phyloP scores from a whole-genome alignment of 35 echinoderm and acorn worm species.

The Eucidaris tribuloides region DNA sequence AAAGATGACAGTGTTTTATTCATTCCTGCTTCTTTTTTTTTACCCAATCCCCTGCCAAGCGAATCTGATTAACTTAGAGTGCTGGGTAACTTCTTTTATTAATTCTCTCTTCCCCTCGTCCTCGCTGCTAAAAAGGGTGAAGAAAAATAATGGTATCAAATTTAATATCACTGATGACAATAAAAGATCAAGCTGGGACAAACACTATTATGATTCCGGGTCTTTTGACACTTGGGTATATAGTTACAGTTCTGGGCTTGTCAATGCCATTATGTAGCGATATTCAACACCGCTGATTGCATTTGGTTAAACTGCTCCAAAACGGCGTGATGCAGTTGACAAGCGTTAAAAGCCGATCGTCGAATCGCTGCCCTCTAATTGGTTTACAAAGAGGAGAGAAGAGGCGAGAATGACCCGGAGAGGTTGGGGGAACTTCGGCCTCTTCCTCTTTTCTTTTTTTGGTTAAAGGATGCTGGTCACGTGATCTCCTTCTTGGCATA shows the following conservation, averaged over 20 bases:
- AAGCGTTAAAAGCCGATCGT: conserved; percentile 23
- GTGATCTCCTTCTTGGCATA: too few relatives aligned
- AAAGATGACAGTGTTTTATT: too few relatives aligned
- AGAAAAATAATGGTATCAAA: conserved; percentile 37
- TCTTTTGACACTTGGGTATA: conserved; percentile 9
- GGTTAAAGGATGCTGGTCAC: too few relatives aligned
- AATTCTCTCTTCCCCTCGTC: conserved; percentile 3
- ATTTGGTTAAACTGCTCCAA: conserved; percentile 34
- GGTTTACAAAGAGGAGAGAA: conserved; percentile 4
- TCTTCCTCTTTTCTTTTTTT: too few relatives aligned
- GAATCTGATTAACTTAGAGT: conserved; percentile 14
- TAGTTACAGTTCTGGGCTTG: conserved; percentile 16
- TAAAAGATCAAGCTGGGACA: conserved; percentile 33
- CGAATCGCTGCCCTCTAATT: conserved; percentile 29
- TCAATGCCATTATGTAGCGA: conserved; percentile 31
- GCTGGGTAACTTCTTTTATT: conserved; percentile 27
- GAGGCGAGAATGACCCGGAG: background rate
- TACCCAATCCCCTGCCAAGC: too few relatives aligned
- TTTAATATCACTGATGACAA: conserved; percentile 34
- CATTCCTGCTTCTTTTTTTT: too few relatives aligned
- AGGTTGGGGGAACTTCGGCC: background rate
- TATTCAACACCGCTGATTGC: conserved; percentile 30
- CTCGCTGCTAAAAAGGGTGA: background rate
- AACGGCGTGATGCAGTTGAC: conserved; percentile 26
- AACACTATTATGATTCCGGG: conserved; percentile 5